A percentile compares a stretch with the other conserved stretches of the same genome.
Conservation (phyloP, 1,140 invertebrate genomes). For the Rhyzopertha dominica region DNA sequence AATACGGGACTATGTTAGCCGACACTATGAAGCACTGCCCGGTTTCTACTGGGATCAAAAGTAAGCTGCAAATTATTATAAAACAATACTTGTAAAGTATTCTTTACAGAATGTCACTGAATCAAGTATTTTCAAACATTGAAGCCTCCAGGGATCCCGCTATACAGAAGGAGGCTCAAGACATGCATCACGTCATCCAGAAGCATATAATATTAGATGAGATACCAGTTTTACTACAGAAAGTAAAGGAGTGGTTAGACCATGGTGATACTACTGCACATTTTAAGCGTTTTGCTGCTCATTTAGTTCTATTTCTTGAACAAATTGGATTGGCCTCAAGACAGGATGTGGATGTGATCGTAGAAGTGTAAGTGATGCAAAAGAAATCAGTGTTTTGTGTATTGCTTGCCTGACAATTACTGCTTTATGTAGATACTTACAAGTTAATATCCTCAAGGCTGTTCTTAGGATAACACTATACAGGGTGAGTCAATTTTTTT, state of each 20-base stretch:
- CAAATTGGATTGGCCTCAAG: slow-evolving; percentile 66
- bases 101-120: slow-evolving; percentile 55
- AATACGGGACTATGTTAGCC: slow-evolving; percentile 49
- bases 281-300: slow-evolving; percentile 74
- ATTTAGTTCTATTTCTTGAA: slow-evolving; percentile 78
- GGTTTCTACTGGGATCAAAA: slow-evolving; percentile 75
- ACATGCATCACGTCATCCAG: slow-evolving; percentile 65
- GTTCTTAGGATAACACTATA: too few species aligned
- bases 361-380: slow-evolving; percentile 61
- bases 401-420: too few species aligned
- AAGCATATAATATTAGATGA: slow-evolving; percentile 74
- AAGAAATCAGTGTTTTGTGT: too few species aligned
- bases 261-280: slow-evolving; percentile 45
- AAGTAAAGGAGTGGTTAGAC: slow-evolving; percentile 49
- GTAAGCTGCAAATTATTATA: slow-evolving; percentile 37
- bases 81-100: neutral
- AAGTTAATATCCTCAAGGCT: too few species aligned
- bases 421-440: too few species aligned
- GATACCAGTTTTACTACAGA: slow-evolving; percentile 56
- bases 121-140: slow-evolving; percentile 66
- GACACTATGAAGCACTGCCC: slow-evolving; percentile 57
- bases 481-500: too few species aligned
- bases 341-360: slow-evolving; percentile 64
- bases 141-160: slow-evolving; percentile 51
- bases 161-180: slow-evolving; percentile 51